Percentiles rank a stretch among this genome's conserved stretches.
These are phyloP conservation scores for Sardinella longiceps DNA, from an alignment of 2,797 vertebrate species.

Conservation along the genomic window DNA sequence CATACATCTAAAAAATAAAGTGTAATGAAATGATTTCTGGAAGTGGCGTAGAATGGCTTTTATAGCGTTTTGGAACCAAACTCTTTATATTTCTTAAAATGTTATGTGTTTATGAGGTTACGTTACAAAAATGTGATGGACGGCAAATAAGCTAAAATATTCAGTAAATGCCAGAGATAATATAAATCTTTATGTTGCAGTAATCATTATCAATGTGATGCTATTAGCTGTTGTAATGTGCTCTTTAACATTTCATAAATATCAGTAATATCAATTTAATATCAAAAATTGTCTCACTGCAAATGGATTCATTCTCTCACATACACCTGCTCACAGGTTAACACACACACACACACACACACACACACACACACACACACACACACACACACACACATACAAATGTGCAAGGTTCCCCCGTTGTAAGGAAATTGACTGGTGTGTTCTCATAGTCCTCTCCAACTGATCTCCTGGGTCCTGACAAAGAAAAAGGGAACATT, in stretches of 20 bases:
- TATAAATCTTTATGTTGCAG: not conserved
- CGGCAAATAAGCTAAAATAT: not conserved
- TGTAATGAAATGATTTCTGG: too few relatives aligned
- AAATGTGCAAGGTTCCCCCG: not conserved
- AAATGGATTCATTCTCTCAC: not conserved
- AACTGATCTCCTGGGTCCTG: not conserved
- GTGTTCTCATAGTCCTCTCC: not conserved
- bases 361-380: not conserved
- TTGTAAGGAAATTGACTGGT: not conserved
- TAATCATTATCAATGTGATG: too few relatives aligned
- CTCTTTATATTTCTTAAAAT: too few relatives aligned
- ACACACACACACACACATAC: not conserved
- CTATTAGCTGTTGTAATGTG: too few relatives aligned
- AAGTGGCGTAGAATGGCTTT: too few relatives aligned
- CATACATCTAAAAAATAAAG: too few relatives aligned
- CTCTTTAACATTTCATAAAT: not conserved
- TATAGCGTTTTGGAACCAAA: too few relatives aligned
- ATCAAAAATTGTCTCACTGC: not conserved
- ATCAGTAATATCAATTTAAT: not conserved
- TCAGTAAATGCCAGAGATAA: too few relatives aligned
- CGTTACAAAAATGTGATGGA: too few relatives aligned
- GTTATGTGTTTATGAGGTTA: too few relatives aligned
- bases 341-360: conserved; percentile 2
- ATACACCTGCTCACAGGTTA: not conserved
- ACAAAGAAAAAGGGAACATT: not conserved